Evolutionary conservation across 2,888 invertebrate species (phyloP), one percentile per base, ranked within the genome.

Genomic region (Lutraria lutraria): DNA sequence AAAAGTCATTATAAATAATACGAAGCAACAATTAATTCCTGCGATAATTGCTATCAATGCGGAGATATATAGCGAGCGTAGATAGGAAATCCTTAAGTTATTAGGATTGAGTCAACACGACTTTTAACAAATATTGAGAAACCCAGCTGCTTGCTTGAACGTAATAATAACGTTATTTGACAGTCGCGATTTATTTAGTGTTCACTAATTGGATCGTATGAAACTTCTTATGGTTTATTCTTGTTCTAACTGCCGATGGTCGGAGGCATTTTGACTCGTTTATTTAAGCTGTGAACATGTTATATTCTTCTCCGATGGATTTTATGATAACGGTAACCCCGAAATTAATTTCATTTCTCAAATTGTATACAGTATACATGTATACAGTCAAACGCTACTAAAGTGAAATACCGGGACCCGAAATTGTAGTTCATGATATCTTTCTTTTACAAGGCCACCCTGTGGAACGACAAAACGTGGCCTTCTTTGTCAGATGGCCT

Each of bases 1-100:
- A 79, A 12, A 31, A 54, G 54, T 54, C 54, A 56, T 79, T 76
- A 79, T 85, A 85, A 85, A 85, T 85, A 85, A 76, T 72, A 25
- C 34, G 53, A 79, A 31, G 31, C 54, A 19, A n/a, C 56, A 16
- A 29, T 85, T 85, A 85, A 85, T 85, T 21, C 54, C 34, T 1
- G 31, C 31, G 21, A 85, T 85, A 76, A 85, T 16, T 56, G 56
- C 34, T 31, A 19, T 53, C 85, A 34, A 83, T n/a, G 63, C 12
- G 63, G 56, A 3, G 63, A 68, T 68, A 68, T 68, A 25, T 68
- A 68, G 63, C 21, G 25, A n/a, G 25, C 43, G 25, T 25, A 3
- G 12, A n/a, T 25, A 68, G 63, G 25, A 68, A 25, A 25, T 25
- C 8, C 63, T 25, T 6, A 68, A 68, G 25, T 25, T n/a, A 68